These are phyloP conservation scores for Montipora sp. DNA, from an alignment of 64 coral and sea anemone genomes.

Conservation along the genomic window DNA sequence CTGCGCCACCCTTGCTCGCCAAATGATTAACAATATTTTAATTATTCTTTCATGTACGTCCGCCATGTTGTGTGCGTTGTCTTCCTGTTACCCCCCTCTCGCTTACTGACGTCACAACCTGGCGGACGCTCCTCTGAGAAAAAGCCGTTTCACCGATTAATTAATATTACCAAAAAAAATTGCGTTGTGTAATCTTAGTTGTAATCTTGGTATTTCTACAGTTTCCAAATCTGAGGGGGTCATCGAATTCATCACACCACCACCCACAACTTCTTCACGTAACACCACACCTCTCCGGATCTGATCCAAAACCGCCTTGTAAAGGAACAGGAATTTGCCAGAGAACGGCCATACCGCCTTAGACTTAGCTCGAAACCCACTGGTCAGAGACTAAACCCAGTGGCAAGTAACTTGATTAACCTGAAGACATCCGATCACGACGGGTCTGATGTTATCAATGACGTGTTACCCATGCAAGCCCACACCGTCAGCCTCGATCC, in stretches of 20 bases:
- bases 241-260: constrained; percentile 68
- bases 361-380: constrained; percentile 45
- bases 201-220: too few species aligned
- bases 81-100: too few species aligned
- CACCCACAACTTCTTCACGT: background rate
- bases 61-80: too few species aligned
- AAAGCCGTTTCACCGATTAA: too few species aligned
- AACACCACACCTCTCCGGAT: background rate
- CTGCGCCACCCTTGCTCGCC: too few species aligned
- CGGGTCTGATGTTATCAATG: constrained; percentile 69
- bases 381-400: constrained; percentile 21
- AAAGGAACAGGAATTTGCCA: constrained; percentile 72
- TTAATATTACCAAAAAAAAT: too few species aligned
- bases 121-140: too few species aligned
- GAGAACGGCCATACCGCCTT: constrained; percentile 72
- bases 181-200: too few species aligned
- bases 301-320: constrained; percentile 12
- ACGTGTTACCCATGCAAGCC: constrained; percentile 58
- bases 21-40: too few species aligned
- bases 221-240: background rate
- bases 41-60: too few species aligned
- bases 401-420: constrained; percentile 55
- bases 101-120: too few species aligned
- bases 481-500: constrained; percentile 71
- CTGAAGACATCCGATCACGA: constrained; percentile 73